phyloP scores from a whole-genome alignment of 2,797 vertebrate species.

The Gymnopithys bicolor region DNA sequence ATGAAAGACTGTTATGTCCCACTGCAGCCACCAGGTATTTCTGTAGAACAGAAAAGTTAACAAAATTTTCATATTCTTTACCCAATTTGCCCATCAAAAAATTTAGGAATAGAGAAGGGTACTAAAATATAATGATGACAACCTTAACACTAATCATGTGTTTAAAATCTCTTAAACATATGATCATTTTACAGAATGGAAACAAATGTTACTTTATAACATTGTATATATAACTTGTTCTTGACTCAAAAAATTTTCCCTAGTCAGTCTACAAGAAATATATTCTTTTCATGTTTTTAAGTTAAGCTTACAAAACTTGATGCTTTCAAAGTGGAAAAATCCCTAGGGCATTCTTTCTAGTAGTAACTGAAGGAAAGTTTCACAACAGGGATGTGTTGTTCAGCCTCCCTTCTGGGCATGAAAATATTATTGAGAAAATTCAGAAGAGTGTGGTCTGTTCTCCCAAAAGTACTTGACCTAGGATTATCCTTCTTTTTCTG shows the following conservation, averaged over 20 bases:
- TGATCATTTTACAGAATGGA: background rate
- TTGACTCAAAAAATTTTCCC: background rate
- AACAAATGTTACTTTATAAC: background rate
- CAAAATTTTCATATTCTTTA: background rate
- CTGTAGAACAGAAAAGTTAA: background rate
- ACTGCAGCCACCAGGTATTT: background rate
- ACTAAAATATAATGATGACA: background rate
- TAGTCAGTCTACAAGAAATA: background rate
- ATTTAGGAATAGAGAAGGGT: background rate
- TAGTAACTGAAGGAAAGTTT: background rate
- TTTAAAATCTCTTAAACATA: background rate
- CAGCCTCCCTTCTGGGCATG: background rate
- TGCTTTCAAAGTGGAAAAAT: conserved; percentile 16
- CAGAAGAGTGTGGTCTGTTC: background rate
- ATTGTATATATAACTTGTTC: background rate
- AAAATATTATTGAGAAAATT: background rate
- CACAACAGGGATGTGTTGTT: background rate
- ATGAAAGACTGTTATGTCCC: background rate
- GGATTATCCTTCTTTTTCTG: background rate
- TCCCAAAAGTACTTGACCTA: background rate
- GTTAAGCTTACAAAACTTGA: background rate
- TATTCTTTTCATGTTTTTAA: background rate
- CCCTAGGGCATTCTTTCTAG: background rate
- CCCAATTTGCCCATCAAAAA: background rate
- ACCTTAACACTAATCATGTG: background rate